Conservation (phyloP, 2,888 invertebrate species). For the Tillus elongatus region DNA sequence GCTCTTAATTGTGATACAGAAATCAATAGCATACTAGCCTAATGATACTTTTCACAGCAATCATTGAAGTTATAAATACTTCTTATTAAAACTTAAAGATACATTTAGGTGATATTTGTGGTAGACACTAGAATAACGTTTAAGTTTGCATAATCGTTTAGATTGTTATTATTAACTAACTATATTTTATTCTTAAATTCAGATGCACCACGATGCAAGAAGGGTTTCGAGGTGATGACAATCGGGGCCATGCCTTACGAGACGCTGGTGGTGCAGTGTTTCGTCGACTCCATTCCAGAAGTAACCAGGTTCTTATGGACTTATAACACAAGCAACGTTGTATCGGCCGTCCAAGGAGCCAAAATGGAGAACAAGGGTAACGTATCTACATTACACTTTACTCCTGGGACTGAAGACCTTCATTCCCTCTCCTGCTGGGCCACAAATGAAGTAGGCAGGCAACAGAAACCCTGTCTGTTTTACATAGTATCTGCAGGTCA, state of each 20-base stretch:
- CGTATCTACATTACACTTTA: slow-evolving; percentile 49
- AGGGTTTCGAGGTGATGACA: slow-evolving; percentile 60
- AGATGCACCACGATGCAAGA: slow-evolving; percentile 72
- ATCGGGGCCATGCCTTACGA: slow-evolving; percentile 66
- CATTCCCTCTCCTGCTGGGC: slow-evolving; percentile 86
- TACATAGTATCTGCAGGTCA: slow-evolving; percentile 74
- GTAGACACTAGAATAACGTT: too few species aligned
- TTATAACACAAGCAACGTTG: slow-evolving; percentile 65
- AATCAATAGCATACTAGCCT: too few species aligned
- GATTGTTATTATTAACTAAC: too few species aligned
- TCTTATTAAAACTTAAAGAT: too few species aligned
- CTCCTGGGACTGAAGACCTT: slow-evolving; percentile 52
- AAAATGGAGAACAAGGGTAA: slow-evolving; percentile 46
- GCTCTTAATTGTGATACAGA: too few species aligned
- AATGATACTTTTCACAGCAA: too few species aligned
- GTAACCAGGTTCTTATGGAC: slow-evolving; percentile 75
- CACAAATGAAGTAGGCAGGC: slow-evolving; percentile 72
- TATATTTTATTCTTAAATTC: slow-evolving; percentile 25
- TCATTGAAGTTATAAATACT: too few species aligned
- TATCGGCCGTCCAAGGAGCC: slow-evolving; percentile 60
- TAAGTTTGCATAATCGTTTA: too few species aligned
- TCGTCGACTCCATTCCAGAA: slow-evolving; percentile 70
- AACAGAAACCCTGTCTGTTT: slow-evolving; percentile 71
- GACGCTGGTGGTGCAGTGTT: slow-evolving; percentile 65
- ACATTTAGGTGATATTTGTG: too few species aligned